Evolutionary conservation across 2,113 vertebrate genomes (phyloP).

Genomic region (Sula dactylatra): DNA sequence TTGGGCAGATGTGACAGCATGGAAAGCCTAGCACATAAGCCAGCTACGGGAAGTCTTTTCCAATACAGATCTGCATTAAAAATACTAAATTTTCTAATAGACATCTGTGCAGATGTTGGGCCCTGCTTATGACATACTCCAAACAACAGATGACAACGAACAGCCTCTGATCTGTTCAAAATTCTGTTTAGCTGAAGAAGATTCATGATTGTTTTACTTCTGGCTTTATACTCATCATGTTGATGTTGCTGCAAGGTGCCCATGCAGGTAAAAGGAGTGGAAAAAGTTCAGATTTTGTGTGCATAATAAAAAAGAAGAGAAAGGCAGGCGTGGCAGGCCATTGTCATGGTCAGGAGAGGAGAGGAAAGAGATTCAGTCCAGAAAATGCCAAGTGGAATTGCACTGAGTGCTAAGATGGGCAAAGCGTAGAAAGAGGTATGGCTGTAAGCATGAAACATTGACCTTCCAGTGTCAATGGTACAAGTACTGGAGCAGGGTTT

Average conservation of each 20-base stretch:
- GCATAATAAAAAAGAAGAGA: background rate
- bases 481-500: background rate
- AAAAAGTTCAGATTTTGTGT: background rate
- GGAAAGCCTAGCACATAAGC: background rate
- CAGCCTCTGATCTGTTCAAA: background rate
- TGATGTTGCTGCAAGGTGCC: background rate
- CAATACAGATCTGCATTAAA: background rate
- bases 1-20: background rate
- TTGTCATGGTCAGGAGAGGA: background rate
- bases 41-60: background rate
- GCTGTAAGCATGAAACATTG: background rate
- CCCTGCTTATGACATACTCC: background rate
- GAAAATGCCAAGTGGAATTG: background rate
- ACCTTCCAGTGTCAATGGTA: background rate
- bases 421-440: background rate
- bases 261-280: background rate
- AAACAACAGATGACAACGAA: background rate
- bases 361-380: background rate
- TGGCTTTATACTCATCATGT: background rate
- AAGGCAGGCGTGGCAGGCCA: background rate
- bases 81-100: background rate
- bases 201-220: background rate
- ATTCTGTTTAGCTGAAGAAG: background rate
- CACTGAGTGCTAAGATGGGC: background rate
- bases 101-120: background rate